Percentiles rank a stretch among this genome's conserved stretches.
Conservation (phyloP, 2,113 vertebrate genomes). For the Trematocara unimaculatum region DNA sequence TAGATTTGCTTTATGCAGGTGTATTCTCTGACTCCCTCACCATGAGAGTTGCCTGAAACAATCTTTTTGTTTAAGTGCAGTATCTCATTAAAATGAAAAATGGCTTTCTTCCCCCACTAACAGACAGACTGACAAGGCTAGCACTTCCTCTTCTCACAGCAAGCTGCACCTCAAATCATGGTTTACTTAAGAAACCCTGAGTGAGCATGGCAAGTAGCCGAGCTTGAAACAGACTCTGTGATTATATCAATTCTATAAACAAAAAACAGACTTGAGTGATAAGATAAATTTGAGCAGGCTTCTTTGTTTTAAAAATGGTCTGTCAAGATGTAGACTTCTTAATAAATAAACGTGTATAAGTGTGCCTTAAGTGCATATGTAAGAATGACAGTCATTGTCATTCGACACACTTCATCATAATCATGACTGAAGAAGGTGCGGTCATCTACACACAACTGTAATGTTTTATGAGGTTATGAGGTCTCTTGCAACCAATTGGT, state of each 20-base stretch:
- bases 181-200: not conserved
- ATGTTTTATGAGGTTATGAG: not conserved
- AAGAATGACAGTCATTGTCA: not conserved
- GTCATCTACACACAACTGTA: not conserved
- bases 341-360: not conserved
- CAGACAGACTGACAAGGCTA: not conserved
- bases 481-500: not conserved
- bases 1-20: not conserved
- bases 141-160: not conserved
- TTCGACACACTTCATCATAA: not conserved
- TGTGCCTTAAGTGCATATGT: not conserved
- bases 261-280: not conserved
- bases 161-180: not conserved
- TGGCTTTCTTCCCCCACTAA: not conserved
- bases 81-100: not conserved
- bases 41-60: not conserved
- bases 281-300: not conserved
- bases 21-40: not conserved
- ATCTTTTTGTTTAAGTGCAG: not conserved
- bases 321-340: not conserved
- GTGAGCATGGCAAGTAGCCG: not conserved
- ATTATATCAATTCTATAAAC: not conserved
- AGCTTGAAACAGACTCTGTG: not conserved
- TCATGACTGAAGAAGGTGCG: not conserved
- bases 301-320: not conserved